phyloP scores from a whole-genome alignment of 1,140 invertebrate species.

The Amyelois transitella region DNA sequence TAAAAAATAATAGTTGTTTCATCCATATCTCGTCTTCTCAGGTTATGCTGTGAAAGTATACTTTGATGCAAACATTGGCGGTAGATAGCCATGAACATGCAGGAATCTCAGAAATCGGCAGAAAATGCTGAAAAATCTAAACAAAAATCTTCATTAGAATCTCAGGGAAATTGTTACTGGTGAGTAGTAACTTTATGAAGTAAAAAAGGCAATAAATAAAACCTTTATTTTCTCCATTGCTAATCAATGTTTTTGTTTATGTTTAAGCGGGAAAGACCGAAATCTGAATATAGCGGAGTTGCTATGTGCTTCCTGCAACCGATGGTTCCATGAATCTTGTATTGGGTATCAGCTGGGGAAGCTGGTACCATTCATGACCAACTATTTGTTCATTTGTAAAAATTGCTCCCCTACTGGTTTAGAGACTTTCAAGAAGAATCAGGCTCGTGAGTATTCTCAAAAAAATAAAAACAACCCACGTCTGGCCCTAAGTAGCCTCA shows the following conservation, averaged over 20 bases:
- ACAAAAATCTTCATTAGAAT: constrained; percentile 46
- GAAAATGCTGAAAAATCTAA: constrained; percentile 54
- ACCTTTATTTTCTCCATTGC: neutral
- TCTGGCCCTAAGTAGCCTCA: no score
- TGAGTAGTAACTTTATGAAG: no score
- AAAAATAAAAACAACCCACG: no score
- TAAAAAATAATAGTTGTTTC: neutral
- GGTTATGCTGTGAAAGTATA: neutral
- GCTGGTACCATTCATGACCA: constrained; percentile 95
- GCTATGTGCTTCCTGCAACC: constrained; percentile 90
- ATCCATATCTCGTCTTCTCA: neutral
- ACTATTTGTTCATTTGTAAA: constrained; percentile 97
- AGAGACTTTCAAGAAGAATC: constrained; percentile 92
- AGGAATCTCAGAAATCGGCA: constrained; percentile 58
- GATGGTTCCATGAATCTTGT: constrained; percentile 96
- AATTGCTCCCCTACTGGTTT: constrained; percentile 94
- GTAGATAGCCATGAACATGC: constrained; percentile 19
- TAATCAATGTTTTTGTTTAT: constrained; percentile 9
- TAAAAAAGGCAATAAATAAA: neutral
- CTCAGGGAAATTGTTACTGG: constrained; percentile 60
- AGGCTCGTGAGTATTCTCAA: constrained; percentile 91
- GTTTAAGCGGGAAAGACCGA: constrained; percentile 90
- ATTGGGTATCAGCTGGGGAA: constrained; percentile 93
- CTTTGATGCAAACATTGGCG: neutral
- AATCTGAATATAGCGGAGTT: constrained; percentile 93